These are phyloP conservation scores for Calyptomena viridis DNA, from an alignment of 2,113 vertebrate species.

Conservation along the genomic window DNA sequence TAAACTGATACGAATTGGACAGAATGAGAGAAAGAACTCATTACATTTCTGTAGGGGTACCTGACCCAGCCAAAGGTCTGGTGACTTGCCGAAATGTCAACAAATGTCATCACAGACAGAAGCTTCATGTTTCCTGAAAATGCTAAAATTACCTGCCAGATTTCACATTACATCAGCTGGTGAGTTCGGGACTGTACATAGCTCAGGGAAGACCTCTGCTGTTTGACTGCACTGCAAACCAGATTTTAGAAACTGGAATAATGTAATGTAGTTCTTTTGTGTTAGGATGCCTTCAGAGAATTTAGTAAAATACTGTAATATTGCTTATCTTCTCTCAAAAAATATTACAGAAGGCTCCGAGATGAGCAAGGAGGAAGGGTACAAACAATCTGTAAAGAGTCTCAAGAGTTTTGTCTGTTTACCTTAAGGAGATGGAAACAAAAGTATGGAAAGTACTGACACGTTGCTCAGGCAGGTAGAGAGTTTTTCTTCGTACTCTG, in stretches of 20 bases:
- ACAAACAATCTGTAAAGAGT: not conserved
- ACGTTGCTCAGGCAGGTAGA: not conserved
- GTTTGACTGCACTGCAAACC: conserved; percentile 9
- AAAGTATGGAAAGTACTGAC: not conserved
- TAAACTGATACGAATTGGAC: not conserved
- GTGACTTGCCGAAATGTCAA: not conserved
- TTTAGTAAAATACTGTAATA: not conserved
- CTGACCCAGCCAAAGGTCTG: not conserved
- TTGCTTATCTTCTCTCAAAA: not conserved
- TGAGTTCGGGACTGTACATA: not conserved
- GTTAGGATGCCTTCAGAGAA: not conserved
- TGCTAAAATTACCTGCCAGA: not conserved
- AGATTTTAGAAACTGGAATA: not conserved
- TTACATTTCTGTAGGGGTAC: not conserved
- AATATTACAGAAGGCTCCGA: not conserved
- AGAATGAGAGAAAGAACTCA: not conserved
- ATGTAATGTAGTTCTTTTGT: not conserved
- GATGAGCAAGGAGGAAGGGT: not conserved
- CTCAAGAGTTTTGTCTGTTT: not conserved
- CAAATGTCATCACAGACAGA: not conserved
- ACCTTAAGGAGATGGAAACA: not conserved
- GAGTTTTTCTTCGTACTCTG: not conserved
- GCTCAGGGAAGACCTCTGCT: conserved; percentile 62
- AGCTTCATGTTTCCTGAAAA: not conserved
- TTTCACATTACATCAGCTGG: not conserved